phyloP scores from a whole-genome alignment of 2,113 vertebrate species.

The Furnarius figulus region DNA sequence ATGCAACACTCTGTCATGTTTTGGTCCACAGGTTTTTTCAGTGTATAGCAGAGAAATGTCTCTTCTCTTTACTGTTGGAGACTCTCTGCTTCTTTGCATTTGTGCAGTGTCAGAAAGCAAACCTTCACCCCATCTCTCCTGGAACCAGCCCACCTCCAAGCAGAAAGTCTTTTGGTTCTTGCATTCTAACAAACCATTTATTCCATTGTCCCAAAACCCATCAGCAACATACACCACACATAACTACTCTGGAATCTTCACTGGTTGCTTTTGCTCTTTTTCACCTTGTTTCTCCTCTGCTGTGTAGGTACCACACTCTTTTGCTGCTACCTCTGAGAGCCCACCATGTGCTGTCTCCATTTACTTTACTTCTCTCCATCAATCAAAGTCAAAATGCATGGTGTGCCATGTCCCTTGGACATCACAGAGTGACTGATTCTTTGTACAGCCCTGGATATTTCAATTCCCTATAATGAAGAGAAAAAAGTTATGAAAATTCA shows the following conservation, averaged over 20 bases:
- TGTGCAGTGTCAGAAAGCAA: not conserved
- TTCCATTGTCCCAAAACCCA: not conserved
- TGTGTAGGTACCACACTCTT: accelerated
- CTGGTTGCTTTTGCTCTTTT: not conserved
- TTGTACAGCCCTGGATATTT: not conserved
- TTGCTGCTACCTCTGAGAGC: not conserved
- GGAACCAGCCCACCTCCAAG: not conserved
- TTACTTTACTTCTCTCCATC: not conserved
- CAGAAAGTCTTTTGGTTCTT: not conserved
- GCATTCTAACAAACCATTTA: not conserved
- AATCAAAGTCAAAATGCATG: not conserved
- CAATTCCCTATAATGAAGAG: not conserved
- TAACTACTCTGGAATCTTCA: not conserved
- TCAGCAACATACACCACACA: not conserved
- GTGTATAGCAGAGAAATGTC: not conserved
- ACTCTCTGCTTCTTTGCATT: not conserved
- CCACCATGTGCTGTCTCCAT: not conserved
- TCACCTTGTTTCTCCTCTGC: not conserved
- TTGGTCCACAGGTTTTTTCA: not conserved
- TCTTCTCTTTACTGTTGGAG: not conserved
- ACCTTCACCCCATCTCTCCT: no score
- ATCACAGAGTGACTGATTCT: not conserved
- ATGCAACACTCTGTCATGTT: not conserved
- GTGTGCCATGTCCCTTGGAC: not conserved
- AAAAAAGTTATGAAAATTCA: not conserved